These are phyloP conservation scores for Habrosyne pyritoides DNA, from an alignment of 2,888 invertebrate species.

Conservation along the genomic window DNA sequence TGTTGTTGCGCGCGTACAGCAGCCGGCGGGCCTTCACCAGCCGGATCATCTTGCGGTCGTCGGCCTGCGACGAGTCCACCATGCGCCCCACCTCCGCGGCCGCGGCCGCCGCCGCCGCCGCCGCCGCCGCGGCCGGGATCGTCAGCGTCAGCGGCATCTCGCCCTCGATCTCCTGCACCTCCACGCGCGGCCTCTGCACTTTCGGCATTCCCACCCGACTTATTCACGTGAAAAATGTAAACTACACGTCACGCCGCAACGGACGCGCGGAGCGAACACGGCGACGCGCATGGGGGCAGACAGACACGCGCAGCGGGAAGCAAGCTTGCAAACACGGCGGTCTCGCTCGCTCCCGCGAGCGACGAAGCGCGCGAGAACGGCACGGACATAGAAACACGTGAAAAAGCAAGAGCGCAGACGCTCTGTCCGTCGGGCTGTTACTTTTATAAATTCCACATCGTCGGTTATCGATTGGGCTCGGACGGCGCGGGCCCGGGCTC, in stretches of 20 bases:
- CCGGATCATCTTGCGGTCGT: slow-evolving; percentile 70
- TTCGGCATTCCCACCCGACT: neutral
- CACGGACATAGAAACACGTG: slow-evolving; percentile 52
- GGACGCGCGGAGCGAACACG: slow-evolving; percentile 58
- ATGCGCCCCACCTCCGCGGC: slow-evolving; percentile 57
- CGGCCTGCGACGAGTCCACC: slow-evolving; percentile 72
- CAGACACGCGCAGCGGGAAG: slow-evolving; percentile 73
- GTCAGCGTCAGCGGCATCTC: slow-evolving; percentile 18
- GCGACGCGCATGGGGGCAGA: slow-evolving; percentile 68
- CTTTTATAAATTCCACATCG: slow-evolving; percentile 55
- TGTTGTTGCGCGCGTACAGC: slow-evolving; percentile 74
- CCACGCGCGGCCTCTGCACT: no score
- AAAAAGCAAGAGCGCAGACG: slow-evolving; percentile 76
- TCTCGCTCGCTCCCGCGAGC: slow-evolving; percentile 48
- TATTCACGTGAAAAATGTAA: slow-evolving; percentile 13
- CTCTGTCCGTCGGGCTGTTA: slow-evolving; percentile 28
- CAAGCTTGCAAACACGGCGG: slow-evolving; percentile 53
- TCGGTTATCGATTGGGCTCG: slow-evolving; percentile 52
- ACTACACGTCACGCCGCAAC: slow-evolving; percentile 51
- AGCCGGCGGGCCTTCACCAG: slow-evolving; percentile 69
- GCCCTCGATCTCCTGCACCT: slow-evolving; percentile 13
- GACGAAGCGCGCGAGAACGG: slow-evolving; percentile 30
- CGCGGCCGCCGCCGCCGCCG: slow-evolving; percentile 14
- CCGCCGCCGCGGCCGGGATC: slow-evolving; percentile 13
- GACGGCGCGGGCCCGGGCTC: slow-evolving; percentile 19